Evolutionary conservation across 2,888 invertebrate genomes (phyloP).

Genomic region (Tridacna crocea): DNA sequence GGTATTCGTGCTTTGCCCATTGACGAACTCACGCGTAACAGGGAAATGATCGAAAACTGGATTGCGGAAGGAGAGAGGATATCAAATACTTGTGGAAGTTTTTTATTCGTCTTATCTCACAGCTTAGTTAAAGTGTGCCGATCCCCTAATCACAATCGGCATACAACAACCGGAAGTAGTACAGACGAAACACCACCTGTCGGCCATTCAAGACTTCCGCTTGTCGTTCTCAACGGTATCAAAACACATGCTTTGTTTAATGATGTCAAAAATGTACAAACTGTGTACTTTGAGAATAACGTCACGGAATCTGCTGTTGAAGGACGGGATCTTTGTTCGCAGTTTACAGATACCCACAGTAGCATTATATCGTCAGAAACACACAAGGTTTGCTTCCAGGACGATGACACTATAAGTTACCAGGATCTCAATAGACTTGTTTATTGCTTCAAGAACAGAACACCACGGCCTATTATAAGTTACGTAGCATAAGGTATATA

Average conservation of each 20-base stretch:
- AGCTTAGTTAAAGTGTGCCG: background rate
- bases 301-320: background rate
- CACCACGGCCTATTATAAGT: too few species aligned
- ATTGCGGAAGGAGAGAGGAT: slow-evolving; percentile 11
- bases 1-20: background rate
- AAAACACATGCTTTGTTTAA: background rate
- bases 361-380: background rate
- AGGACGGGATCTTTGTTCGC: background rate
- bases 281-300: slow-evolving; percentile 1
- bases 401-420: background rate
- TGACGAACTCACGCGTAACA: background rate
- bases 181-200: background rate
- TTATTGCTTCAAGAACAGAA: too few species aligned
- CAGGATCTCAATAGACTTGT: background rate
- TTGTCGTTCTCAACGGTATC: slow-evolving; percentile 3
- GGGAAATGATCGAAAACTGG: slow-evolving; percentile 16
- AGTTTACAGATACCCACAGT: background rate
- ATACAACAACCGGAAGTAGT: slow-evolving; percentile 6
- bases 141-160: background rate
- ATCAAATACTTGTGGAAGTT: background rate
- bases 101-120: slow-evolving; percentile 16
- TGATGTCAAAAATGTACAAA: background rate
- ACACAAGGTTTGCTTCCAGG: background rate
- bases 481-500: too few species aligned
- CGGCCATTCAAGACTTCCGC: slow-evolving; percentile 12